A percentile compares a stretch with the other conserved stretches of the same genome.
Conservation (phyloP, 2,888 invertebrate genomes). For the Leistus spinibarbis region DNA sequence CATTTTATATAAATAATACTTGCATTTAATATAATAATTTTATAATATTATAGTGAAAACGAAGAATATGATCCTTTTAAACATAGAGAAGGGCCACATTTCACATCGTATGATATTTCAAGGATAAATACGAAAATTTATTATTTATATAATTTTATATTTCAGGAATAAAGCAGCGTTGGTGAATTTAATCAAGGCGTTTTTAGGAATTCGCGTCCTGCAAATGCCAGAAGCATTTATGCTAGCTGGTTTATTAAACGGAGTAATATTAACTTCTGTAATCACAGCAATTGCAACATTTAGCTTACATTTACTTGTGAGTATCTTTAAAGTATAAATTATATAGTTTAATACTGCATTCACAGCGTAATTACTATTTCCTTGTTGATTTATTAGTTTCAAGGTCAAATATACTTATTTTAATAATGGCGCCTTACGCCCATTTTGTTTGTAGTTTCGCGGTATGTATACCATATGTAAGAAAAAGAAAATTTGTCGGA, state of each 20-base stretch:
- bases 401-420: too few relatives aligned
- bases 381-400: too few relatives aligned
- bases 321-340: too few relatives aligned
- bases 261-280: conserved; percentile 7
- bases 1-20: too few relatives aligned
- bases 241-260: conserved; percentile 32
- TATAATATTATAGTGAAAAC: neutral
- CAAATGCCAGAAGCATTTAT: conserved; percentile 40
- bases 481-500: conserved; percentile 20
- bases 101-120: neutral
- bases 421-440: too few relatives aligned
- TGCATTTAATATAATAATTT: neutral
- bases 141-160: neutral
- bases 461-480: conserved; percentile 27
- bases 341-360: too few relatives aligned
- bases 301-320: conserved; percentile 19
- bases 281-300: conserved; percentile 3
- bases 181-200: conserved; percentile 35
- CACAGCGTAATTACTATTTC: too few relatives aligned
- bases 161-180: conserved; percentile 10
- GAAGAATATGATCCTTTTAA: conserved; percentile 21
- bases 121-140: neutral
- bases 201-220: conserved; percentile 39
- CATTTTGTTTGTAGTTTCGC: too few relatives aligned
- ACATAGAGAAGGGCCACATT: neutral